Evolutionary conservation across 2,797 vertebrate species (phyloP), one percentile per base, ranked within the genome.

Genomic region (Crotalus adamanteus): DNA sequence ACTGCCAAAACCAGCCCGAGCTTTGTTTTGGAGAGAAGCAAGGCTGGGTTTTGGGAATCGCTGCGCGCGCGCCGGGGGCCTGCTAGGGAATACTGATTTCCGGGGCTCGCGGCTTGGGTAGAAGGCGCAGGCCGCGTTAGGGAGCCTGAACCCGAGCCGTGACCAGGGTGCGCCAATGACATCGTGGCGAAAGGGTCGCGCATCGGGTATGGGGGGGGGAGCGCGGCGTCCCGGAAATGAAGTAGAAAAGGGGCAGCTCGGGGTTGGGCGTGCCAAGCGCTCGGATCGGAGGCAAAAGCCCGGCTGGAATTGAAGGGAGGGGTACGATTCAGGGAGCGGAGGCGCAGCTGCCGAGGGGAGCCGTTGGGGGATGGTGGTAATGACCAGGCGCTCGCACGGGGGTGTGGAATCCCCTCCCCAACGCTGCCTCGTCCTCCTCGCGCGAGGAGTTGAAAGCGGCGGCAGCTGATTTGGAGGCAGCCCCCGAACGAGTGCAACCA

Each of bases 401-500:
- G 13, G 20, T 22, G 90, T 56, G 61, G 42, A 31, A 90, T 31
- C 6, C 83, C 85, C 31, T 63, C 83, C 51, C 51, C 51, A 53
- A 8, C n/a, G 56, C 89, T 47, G 25, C 51, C 31, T 73, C 18
- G 51, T 53, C 51, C 8, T 53, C 51, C 37, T 11, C 25, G 18
- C 61, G 47, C 83, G 5, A 53, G 22, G 89, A 31, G 51, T 6
- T 9, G 59, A 22, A 26, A 47, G 57, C 9, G 20, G 85, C 6
- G 42, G 85, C 78, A 4, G 60, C 78, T 5, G 86, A 51, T 60
- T 90, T 56, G 16, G 13, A 89, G 55, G 90, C 92, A 60, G 65
- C 55, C 56, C 56, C 78, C 55, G 11, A 5, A 31, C 86, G 22
- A 83, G 92, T 20, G 97, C 94, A 91, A 93, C 96, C 95, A 93